These are phyloP conservation scores for Oreochromis aureus DNA, from an alignment of 2,113 vertebrate genomes.

Conservation along the genomic window DNA sequence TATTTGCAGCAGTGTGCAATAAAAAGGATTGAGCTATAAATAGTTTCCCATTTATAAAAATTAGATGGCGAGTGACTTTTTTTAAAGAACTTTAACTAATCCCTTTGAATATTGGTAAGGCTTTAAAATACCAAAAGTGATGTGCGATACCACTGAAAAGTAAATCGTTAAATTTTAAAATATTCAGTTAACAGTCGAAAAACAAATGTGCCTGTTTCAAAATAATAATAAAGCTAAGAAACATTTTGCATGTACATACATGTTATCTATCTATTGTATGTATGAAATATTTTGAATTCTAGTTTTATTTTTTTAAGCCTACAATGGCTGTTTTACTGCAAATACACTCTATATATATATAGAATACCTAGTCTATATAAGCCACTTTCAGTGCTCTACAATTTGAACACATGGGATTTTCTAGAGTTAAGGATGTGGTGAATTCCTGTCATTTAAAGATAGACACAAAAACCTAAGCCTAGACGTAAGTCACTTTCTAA, in stretches of 20 bases:
- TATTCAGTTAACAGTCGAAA: background rate
- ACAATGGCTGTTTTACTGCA: background rate
- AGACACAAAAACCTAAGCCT: background rate
- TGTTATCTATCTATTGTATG: background rate
- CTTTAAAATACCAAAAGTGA: background rate
- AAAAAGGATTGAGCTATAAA: background rate
- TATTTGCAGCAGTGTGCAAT: background rate
- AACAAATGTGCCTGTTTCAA: background rate
- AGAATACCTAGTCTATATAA: background rate
- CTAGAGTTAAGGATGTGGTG: background rate
- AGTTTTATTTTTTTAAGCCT: background rate
- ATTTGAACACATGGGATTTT: background rate
- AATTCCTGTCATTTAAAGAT: background rate
- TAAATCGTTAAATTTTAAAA: background rate
- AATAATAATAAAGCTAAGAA: background rate
- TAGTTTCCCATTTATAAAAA: background rate
- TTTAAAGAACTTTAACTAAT: background rate
- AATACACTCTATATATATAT: background rate
- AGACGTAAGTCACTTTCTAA: background rate
- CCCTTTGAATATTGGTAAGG: background rate
- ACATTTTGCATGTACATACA: background rate
- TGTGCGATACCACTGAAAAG: background rate
- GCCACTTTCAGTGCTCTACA: background rate
- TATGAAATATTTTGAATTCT: background rate
- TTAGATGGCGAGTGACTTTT: background rate